A percentile compares a stretch with the other conserved stretches of the same genome.
These are phyloP conservation scores for Exocentrus adspersus DNA, from an alignment of 2,888 invertebrate genomes.

Conservation along the genomic window DNA sequence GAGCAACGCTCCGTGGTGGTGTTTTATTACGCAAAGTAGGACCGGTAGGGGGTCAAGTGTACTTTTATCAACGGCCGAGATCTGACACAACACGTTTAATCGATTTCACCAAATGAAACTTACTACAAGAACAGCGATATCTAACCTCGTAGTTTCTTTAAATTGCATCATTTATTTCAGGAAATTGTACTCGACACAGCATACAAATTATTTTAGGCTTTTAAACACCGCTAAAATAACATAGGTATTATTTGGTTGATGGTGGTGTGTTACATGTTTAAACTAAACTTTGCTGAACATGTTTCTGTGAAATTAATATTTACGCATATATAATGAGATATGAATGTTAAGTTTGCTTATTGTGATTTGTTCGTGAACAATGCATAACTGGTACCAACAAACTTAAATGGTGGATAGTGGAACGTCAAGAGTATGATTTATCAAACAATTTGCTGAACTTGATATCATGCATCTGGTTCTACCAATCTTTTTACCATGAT, in stretches of 20 bases:
- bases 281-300: not conserved
- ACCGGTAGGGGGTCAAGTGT: constrained; percentile 59
- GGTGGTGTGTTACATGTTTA: constrained; percentile 15
- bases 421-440: no score
- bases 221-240: constrained; percentile 14
- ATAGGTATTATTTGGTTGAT: constrained; percentile 12
- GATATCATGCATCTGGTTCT: not conserved
- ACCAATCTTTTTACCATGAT: no score
- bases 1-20: not conserved
- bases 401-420: no score
- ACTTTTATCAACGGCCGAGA: constrained; percentile 60
- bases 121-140: constrained; percentile 34
- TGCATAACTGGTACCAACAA: no score
- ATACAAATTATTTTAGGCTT: constrained; percentile 7
- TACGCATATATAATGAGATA: not conserved
- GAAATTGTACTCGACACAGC: constrained; percentile 14
- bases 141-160: constrained; percentile 28
- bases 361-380: not conserved
- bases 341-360: not conserved
- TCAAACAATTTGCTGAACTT: not conserved
- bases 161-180: constrained; percentile 29
- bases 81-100: constrained; percentile 58
- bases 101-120: constrained; percentile 57
- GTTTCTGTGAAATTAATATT: not conserved
- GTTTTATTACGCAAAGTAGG: constrained; percentile 41